phyloP scores from a whole-genome alignment of 2,888 invertebrate genomes.

The Ommatoiulus sabulosus region DNA sequence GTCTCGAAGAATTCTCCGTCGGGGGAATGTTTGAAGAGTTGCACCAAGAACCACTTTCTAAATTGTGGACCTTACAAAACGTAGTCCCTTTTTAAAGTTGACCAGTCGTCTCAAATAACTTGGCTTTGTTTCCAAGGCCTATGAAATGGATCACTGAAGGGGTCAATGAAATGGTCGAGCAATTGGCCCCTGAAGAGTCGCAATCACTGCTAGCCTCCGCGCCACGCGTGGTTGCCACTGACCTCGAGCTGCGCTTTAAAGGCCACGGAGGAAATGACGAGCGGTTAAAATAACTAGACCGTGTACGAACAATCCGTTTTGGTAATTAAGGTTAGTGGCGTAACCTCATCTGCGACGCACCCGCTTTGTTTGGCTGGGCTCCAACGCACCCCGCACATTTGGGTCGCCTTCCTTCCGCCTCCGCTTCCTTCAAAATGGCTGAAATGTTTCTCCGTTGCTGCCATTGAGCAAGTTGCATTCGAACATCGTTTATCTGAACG shows the following conservation, averaged over 20 bases:
- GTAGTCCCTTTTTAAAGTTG: too few relatives aligned
- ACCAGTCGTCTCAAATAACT: too few relatives aligned
- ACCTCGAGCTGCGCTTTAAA: neutral
- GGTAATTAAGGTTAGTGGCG: slow-evolving; percentile 30
- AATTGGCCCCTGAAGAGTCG: neutral
- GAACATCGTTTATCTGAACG: too few relatives aligned
- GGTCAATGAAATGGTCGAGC: too few relatives aligned
- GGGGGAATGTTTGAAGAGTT: too few relatives aligned
- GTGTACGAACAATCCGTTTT: slow-evolving; percentile 17
- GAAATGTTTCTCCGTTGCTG: neutral
- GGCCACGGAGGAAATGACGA: neutral
- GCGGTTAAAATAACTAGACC: slow-evolving; percentile 24
- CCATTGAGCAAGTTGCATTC: neutral
- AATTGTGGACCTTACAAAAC: too few relatives aligned
- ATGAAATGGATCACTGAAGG: too few relatives aligned
- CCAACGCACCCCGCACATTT: neutral
- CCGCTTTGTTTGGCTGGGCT: neutral
- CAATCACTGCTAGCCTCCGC: neutral
- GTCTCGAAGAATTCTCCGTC: too few relatives aligned
- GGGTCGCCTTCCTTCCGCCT: slow-evolving; percentile 30
- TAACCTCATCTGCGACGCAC: slow-evolving; percentile 22
- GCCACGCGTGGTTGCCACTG: neutral
- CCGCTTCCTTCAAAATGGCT: neutral
- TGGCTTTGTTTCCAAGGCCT: too few relatives aligned
- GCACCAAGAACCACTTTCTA: too few relatives aligned